Evolutionary conservation across 2,113 vertebrate species (phyloP).

Genomic region (Melanerpes formicivorus): DNA sequence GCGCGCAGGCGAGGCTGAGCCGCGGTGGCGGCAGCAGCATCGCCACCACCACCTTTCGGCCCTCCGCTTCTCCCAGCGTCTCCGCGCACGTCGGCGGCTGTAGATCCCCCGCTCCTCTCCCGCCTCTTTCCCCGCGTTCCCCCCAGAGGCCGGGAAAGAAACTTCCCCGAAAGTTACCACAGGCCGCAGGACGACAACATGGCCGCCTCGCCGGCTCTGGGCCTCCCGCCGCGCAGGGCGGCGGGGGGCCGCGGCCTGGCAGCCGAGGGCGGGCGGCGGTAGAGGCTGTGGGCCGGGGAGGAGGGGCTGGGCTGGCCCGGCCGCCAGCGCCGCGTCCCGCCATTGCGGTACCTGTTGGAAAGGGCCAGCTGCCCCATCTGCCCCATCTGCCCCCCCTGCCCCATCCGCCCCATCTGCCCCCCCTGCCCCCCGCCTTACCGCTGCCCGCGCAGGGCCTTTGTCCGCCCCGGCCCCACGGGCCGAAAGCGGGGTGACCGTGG

Average conservation of each 20-base stretch:
- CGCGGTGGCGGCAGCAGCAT: background rate
- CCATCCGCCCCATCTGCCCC: too few species aligned
- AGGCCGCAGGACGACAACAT: constrained; percentile 27
- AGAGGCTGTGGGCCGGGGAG: background rate
- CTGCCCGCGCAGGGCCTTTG: background rate
- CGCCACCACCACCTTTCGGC: too few species aligned
- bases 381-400: too few species aligned
- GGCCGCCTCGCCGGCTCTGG: constrained; percentile 10
- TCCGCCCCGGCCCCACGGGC: background rate
- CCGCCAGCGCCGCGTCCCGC: background rate
- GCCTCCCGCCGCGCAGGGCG: background rate
- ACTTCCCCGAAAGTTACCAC: constrained; percentile 49
- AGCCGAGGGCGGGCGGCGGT: background rate
- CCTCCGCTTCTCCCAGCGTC: background rate
- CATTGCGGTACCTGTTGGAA: background rate
- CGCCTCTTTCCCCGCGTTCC: background rate
- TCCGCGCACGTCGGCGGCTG: background rate
- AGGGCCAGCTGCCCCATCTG: background rate
- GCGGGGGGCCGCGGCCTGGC: background rate
- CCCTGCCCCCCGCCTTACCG: background rate
- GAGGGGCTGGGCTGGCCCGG: background rate
- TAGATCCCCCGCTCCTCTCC: background rate
- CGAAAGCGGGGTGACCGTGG: fast-evolving
- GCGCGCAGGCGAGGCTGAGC: background rate
- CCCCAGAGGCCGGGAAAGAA: background rate